Base-by-base conservation (phyloP, 1,140 invertebrate species). In the Aphaenogaster rudis region DNA sequence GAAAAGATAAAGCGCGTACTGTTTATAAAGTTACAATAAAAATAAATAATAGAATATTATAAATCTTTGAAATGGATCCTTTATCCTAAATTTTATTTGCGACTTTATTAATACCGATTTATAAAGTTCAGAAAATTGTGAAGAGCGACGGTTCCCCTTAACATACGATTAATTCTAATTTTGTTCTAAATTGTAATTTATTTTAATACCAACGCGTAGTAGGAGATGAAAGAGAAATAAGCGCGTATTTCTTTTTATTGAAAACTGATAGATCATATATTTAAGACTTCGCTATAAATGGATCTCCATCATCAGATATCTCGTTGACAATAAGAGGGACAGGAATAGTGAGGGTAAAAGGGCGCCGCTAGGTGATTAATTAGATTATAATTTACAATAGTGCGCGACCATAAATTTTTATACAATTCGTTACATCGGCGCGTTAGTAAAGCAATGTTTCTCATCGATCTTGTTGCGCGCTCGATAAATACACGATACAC, bases 221-320 rank as follows among this genome's bases (percentile, higher is more conserved):
- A 52, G 52, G 69, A 61, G 11, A 50, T 39, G 50, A 45, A 63
- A 77, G 21, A 54, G 36, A 64, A 76, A 39, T 84, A 52, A 64
- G 39, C 50, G 17, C 6, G 17, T 59, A 3, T 15, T 52, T 52
- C 3, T 21, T 50, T 63, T 72, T 87, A 72, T 87, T 87, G 86
- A 66, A 87, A 87, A 74, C 45, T 72, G 79, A 72, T 66, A 69
- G 54, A 66, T 74, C 59, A 84, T 84, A 66, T 87, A 84, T 72
- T 87, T 76, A 74, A 82, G 79, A 87, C n/a, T 84, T 84, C 48
- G 21, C 54, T 74, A 84, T 87, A 57, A 84, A 79, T 78, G 64
- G 17, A 77, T 66, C 42, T 54, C 13, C 82, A 78, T 28, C 42
- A 17, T 81, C 21, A 50, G 15, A 86, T 63, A 82, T 52, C 48